Conservation (phyloP, 1,140 invertebrate species). For the Drosophila pandora region DNA sequence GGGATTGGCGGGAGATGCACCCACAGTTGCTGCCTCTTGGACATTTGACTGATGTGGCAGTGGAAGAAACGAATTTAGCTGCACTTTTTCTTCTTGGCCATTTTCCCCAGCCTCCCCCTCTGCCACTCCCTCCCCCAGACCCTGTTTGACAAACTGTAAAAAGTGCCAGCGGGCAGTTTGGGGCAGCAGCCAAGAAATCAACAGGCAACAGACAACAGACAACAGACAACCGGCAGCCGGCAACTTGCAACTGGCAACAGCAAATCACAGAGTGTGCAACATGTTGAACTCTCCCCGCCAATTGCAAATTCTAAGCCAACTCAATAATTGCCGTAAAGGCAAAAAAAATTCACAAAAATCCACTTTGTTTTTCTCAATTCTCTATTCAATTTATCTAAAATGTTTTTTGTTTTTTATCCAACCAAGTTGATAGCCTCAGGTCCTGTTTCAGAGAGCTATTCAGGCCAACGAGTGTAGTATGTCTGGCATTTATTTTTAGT, state of each 20-base stretch:
- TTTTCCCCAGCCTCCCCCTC: conserved; percentile 15
- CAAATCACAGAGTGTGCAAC: conserved; percentile 54
- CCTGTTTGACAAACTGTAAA: conserved; percentile 61
- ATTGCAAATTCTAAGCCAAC: conserved; percentile 47
- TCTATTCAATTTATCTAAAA: conserved; percentile 30
- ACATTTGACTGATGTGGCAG: conserved; percentile 62
- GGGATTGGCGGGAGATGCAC: conserved; percentile 46
- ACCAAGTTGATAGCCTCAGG: conserved; percentile 27
- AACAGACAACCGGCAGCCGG: conserved; percentile 3
- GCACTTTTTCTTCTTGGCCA: conserved; percentile 34
- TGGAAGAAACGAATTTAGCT: conserved; percentile 29
- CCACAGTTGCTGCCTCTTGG: conserved; percentile 55
- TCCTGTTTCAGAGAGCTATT: conserved; percentile 45
- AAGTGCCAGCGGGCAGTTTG: conserved; percentile 62
- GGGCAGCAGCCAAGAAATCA: conserved; percentile 44
- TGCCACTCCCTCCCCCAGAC: not conserved
- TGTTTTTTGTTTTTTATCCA: conserved; percentile 27
- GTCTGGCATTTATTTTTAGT: conserved; percentile 46
- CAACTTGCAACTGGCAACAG: conserved; percentile 58
- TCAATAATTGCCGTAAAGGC: conserved; percentile 38
- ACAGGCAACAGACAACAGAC: conserved; percentile 37
- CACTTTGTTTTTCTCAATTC: conserved; percentile 18
- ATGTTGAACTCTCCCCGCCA: conserved; percentile 58
- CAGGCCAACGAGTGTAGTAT: conserved; percentile 59
- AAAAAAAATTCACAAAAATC: not conserved